These are phyloP conservation scores for Achroia grisella DNA, from an alignment of 1,140 invertebrate species.

Conservation along the genomic window DNA sequence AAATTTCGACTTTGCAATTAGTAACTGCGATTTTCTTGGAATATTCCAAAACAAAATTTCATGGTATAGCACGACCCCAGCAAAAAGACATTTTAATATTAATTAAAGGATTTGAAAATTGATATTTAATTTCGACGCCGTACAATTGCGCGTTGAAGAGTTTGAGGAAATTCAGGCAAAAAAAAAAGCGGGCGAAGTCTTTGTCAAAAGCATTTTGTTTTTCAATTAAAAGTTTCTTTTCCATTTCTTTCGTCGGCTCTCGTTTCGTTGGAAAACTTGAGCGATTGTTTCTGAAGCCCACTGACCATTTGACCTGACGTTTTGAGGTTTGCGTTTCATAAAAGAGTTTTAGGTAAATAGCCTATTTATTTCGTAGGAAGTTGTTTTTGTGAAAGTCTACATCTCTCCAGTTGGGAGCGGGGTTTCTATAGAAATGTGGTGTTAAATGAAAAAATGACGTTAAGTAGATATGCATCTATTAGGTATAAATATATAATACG, in stretches of 20 bases:
- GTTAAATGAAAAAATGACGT: too few relatives aligned
- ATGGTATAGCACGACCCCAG: too few relatives aligned
- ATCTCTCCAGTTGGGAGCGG: too few relatives aligned
- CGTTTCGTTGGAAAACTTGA: constrained; percentile 3
- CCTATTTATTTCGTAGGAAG: not conserved
- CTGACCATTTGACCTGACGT: not conserved
- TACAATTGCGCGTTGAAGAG: not conserved
- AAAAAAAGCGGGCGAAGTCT: constrained; percentile 19
- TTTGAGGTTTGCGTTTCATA: not conserved
- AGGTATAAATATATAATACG: too few relatives aligned
- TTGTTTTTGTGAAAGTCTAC: too few relatives aligned
- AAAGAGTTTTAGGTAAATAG: not conserved
- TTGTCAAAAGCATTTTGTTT: constrained; percentile 19
- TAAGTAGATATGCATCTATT: too few relatives aligned
- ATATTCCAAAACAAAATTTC: too few relatives aligned
- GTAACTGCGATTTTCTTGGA: too few relatives aligned
- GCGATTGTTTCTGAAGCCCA: not conserved
- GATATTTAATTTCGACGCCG: not conserved
- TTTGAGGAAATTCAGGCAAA: constrained; percentile 1
- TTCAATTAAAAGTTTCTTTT: constrained; percentile 29
- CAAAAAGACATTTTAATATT: too few relatives aligned
- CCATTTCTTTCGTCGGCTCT: constrained; percentile 9
- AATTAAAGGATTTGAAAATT: too few relatives aligned
- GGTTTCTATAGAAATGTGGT: too few relatives aligned
- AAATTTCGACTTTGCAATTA: too few relatives aligned